These are phyloP conservation scores for Ondatra zibethicus DNA, from an alignment of 2,113 vertebrate genomes.

Conservation along the genomic window DNA sequence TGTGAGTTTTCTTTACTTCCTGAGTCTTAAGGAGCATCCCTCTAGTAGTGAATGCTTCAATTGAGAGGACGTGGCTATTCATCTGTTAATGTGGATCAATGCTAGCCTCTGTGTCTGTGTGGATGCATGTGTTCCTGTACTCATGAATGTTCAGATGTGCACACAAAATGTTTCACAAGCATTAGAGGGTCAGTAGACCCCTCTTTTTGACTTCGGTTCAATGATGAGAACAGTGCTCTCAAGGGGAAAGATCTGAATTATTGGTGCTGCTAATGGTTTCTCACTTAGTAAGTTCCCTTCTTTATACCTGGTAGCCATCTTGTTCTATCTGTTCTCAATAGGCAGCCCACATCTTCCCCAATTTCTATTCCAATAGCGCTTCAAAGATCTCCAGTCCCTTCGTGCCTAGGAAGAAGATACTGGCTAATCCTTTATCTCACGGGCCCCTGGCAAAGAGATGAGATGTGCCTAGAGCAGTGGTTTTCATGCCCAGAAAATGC, in stretches of 20 bases:
- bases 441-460: neutral
- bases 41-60: neutral
- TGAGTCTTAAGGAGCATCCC: neutral
- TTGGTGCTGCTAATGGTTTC: neutral
- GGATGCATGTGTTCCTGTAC: too few relatives aligned
- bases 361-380: neutral
- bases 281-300: neutral
- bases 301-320: neutral
- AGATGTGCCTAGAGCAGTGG: neutral
- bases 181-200: neutral
- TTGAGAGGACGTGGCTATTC: neutral
- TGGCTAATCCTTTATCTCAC: neutral
- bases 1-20: neutral
- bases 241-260: neutral
- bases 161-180: rapidly evolving
- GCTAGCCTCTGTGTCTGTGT: neutral
- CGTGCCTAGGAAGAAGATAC: neutral
- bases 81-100: neutral
- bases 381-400: neutral
- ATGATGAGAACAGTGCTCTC: neutral
- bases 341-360: neutral
- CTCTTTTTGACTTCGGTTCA: neutral
- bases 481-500: neutral
- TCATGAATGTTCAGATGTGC: too few relatives aligned
- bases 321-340: neutral